Evolutionary conservation across 1,140 invertebrate species (phyloP), one percentile per base, ranked within the genome.

Genomic region (Callitettix versicolor): DNA sequence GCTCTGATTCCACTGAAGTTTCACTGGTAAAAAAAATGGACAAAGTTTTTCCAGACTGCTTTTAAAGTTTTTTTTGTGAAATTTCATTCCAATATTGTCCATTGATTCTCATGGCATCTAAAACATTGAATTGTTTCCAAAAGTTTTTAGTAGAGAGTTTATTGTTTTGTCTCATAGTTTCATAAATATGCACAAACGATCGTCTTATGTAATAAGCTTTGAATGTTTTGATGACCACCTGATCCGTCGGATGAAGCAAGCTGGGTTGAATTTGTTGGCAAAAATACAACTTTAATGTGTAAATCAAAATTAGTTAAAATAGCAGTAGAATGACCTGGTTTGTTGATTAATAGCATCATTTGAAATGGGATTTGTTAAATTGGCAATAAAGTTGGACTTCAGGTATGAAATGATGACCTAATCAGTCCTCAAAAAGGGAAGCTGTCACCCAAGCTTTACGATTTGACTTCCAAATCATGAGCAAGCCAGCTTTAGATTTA

Each of bases 221-320:
- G 20, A 63, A 64, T 57, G 58, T 63, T 52, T 38, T 53, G 49
- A 70, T 73, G 21, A 72, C 62, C 17, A 66, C 68, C 59, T 66
- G 66, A 59, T 71, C 65, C 64, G 71, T 65, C 18, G 65, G 67
- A 57, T 73, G 70, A 20, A 72, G 46, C 50, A 65, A 58, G 17
- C 62, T 58, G 15, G n/a, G 38, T 40, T 40, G 38, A 5, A 40
- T 40, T 40, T 40, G 4, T 3, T 40, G 38, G 38, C 38, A 40
- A 30, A 30, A 30, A 30, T 30, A 30, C 26, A 40, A 40, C 38
- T 40, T 40, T 40, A 3, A 40, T 12, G 14, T 14, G 3, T 40
- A 14, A 12, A 12, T 40, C 38, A 14, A 40, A 40, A 40, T 40
- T 40, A 40, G 38, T 40, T 40, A 40, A 40, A 40, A 12, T 40